Evolutionary conservation across 2,797 vertebrate genomes (phyloP).

Genomic region (Oryzias sinensis): DNA sequence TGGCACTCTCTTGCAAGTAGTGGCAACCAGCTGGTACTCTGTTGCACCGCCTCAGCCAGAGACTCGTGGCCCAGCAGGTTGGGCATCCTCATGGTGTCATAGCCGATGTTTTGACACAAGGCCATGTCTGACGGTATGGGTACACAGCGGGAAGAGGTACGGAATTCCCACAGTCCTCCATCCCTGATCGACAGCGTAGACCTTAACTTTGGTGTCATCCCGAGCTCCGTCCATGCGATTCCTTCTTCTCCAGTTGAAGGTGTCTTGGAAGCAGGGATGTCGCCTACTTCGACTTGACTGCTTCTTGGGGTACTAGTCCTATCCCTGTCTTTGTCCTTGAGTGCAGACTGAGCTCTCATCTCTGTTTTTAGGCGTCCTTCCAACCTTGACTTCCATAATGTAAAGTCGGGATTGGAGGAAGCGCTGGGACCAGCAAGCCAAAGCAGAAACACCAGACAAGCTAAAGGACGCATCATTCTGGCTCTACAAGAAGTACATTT

Average conservation of each 20-base stretch:
- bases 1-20: conserved; percentile 85
- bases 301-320: conserved; percentile 18
- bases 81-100: conserved; percentile 83
- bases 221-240: conserved; percentile 32
- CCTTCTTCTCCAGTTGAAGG: conserved; percentile 10
- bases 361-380: conserved; percentile 25
- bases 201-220: conserved; percentile 21
- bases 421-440: conserved; percentile 49
- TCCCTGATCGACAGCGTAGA: conserved; percentile 40
- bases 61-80: conserved; percentile 86
- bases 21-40: conserved; percentile 86
- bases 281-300: conserved; percentile 30
- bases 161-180: conserved; percentile 71
- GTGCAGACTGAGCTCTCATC: conserved; percentile 31
- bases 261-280: conserved; percentile 21
- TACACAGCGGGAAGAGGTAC: conserved; percentile 75
- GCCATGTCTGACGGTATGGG: conserved; percentile 80
- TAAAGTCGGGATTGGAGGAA: conserved; percentile 16
- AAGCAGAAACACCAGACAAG: conserved; percentile 49
- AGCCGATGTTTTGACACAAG: conserved; percentile 84
- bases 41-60: conserved; percentile 82
- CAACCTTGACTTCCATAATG: conserved; percentile 22
- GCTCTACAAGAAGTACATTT: conserved; percentile 24
- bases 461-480: conserved; percentile 22
- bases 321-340: conserved; percentile 29